Evolutionary conservation across 2,113 vertebrate species (phyloP).

Genomic region (Petroica traversi): DNA sequence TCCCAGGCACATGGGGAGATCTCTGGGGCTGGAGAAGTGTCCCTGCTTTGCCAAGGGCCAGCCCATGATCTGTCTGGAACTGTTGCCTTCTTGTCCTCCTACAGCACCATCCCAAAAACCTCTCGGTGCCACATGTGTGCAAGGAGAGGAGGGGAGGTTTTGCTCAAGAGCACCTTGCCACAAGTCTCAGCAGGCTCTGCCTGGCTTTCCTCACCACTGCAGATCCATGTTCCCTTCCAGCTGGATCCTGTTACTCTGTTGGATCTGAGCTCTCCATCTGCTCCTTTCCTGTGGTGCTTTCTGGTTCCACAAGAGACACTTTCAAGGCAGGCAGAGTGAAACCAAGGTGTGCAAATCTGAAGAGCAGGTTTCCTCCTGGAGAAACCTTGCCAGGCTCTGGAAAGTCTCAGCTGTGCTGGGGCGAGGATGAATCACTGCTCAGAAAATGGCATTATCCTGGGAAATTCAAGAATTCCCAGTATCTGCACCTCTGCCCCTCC

Average conservation of each 20-base stretch:
- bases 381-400: background rate
- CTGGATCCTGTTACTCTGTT: background rate
- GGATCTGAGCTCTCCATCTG: background rate
- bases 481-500: background rate
- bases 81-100: background rate
- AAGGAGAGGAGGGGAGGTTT: background rate
- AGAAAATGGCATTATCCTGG: background rate
- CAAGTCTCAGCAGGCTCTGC: background rate
- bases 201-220: background rate
- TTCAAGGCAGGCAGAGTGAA: background rate
- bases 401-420: background rate
- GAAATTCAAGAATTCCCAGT: background rate
- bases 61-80: background rate
- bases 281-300: fast-evolving
- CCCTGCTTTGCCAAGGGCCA: background rate
- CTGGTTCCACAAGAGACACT: background rate
- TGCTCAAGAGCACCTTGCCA: background rate
- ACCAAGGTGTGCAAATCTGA: background rate
- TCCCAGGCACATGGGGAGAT: background rate
- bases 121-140: background rate
- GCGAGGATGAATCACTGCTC: background rate
- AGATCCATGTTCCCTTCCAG: background rate
- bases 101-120: background rate
- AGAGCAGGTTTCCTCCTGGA: background rate
- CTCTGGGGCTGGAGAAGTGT: background rate